A percentile compares a stretch with the other conserved stretches of the same genome.
Conservation (phyloP, 2,888 invertebrate species). For the Saturnia japonica region DNA sequence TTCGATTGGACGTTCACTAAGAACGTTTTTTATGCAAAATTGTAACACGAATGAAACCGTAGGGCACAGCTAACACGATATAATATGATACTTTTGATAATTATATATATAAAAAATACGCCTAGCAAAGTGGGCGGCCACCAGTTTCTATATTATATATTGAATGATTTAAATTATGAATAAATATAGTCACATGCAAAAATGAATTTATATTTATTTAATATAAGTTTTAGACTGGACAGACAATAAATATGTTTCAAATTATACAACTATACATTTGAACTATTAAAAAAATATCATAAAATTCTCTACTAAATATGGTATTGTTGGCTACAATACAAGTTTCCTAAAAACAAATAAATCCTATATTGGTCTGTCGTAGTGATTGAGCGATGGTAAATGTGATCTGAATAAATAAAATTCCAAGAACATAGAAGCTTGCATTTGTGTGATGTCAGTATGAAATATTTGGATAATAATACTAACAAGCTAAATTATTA, state of each 20-base stretch:
- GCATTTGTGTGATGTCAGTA: background rate
- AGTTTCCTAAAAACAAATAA: slow-evolving; percentile 8
- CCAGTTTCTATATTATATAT: too few species aligned
- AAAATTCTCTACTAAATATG: background rate
- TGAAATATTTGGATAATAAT: background rate
- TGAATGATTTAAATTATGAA: too few species aligned
- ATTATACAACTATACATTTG: background rate
- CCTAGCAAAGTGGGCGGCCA: too few species aligned
- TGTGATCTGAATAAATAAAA: background rate
- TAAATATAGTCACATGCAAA: background rate
- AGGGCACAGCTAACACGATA: too few species aligned
- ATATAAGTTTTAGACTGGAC: background rate
- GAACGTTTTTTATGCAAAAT: too few species aligned
- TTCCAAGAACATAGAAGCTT: background rate
- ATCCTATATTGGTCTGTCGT: background rate
- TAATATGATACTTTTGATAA: too few species aligned
- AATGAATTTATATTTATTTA: background rate
- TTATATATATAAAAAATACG: too few species aligned
- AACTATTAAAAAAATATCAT: background rate
- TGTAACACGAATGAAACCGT: too few species aligned
- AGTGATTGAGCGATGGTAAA: background rate
- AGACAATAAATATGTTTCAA: background rate
- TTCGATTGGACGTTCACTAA: too few species aligned
- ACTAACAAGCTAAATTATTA: too few species aligned
- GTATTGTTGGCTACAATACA: background rate